phyloP scores from a whole-genome alignment of 2,797 vertebrate genomes.

The Esox lucius region DNA sequence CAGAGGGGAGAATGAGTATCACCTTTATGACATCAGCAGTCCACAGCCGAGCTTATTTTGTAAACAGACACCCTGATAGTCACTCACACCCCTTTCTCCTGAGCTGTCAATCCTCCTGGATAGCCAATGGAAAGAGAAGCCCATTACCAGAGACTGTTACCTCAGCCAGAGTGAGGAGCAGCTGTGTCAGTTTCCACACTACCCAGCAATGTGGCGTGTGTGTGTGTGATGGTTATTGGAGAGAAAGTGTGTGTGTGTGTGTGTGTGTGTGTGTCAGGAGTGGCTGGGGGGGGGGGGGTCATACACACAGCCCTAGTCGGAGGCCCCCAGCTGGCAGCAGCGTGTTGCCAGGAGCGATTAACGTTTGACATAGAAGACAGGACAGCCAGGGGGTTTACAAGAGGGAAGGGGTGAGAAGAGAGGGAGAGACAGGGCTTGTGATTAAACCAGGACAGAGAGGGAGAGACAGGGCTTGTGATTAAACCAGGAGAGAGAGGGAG shows the following conservation, averaged over 20 bases:
- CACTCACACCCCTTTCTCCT: conserved; percentile 30
- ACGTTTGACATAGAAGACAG: conserved; percentile 19
- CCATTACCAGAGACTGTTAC: conserved; percentile 24
- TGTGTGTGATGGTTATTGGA: conserved; percentile 25
- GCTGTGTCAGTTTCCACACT: conserved; percentile 45
- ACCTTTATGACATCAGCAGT: conserved; percentile 47
- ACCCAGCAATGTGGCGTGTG: conserved; percentile 23
- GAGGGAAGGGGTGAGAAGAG: background rate
- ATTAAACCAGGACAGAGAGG: background rate
- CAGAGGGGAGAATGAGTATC: conserved; percentile 12
- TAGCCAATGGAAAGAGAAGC: conserved; percentile 53
- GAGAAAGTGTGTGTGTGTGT: background rate
- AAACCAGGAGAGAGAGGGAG: background rate
- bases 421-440: background rate
- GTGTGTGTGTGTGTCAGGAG: background rate
- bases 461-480: background rate
- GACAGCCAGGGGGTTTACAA: conserved; percentile 20
- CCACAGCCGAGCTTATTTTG: conserved; percentile 59
- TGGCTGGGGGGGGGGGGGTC: background rate
- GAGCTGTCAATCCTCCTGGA: conserved; percentile 27
- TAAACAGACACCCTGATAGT: conserved; percentile 66
- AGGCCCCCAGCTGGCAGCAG: conserved; percentile 33
- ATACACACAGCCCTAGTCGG: conserved; percentile 18
- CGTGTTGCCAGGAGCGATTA: conserved; percentile 34
- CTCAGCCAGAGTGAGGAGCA: conserved; percentile 40